Evolutionary conservation across 1,140 invertebrate genomes (phyloP).

Genomic region (Drosophila bocki): DNA sequence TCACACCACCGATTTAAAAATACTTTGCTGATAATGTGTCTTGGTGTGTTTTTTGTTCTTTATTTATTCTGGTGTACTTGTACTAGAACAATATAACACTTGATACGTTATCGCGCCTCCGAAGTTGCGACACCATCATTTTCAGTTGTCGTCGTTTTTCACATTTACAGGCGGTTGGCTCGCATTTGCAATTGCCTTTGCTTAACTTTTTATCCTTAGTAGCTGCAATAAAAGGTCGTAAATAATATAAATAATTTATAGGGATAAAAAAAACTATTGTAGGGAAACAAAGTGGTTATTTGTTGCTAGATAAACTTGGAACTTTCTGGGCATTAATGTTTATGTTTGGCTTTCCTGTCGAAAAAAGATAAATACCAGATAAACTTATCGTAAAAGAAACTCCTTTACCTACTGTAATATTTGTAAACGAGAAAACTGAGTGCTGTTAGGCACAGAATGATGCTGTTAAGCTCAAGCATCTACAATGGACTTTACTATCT

Average conservation of each 20-base stretch:
- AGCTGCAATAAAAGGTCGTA: constrained; percentile 49
- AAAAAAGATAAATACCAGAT: background rate
- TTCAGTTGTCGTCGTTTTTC: constrained; percentile 46
- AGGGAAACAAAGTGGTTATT: background rate
- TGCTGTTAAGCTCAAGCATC: no score
- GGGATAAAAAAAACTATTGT: background rate
- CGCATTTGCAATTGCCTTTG: constrained; percentile 61
- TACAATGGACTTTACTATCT: no score
- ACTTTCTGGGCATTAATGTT: background rate
- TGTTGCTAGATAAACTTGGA: background rate
- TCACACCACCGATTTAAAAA: constrained; percentile 28
- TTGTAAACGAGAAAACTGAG: no score
- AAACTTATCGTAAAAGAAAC: background rate
- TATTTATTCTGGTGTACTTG: constrained; percentile 41
- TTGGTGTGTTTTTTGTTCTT: constrained; percentile 41
- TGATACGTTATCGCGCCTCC: constrained; percentile 74
- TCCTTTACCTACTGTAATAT: background rate
- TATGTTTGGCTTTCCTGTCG: background rate
- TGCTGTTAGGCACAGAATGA: no score
- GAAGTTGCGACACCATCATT: constrained; percentile 64
- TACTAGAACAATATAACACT: constrained; percentile 75
- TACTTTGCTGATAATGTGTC: constrained; percentile 32
- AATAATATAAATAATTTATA: constrained; percentile 18
- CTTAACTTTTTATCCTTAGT: constrained; percentile 59
- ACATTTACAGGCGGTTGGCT: constrained; percentile 65